phyloP scores from a whole-genome alignment of 2,797 vertebrate genomes.

The Phoebastria nigripes region DNA sequence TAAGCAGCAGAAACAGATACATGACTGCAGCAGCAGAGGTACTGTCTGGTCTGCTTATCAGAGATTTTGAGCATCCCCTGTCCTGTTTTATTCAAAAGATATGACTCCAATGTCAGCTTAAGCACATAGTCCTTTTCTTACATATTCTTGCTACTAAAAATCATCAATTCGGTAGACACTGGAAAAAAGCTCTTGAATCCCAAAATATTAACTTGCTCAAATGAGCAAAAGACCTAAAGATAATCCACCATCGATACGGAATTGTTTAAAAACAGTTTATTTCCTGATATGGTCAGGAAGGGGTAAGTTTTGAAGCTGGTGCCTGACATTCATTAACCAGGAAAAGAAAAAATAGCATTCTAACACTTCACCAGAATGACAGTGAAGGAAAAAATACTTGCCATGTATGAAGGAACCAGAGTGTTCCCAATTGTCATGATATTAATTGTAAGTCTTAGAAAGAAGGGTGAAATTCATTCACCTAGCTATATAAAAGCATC shows the following conservation, averaged over 20 bases:
- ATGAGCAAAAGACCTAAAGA: neutral
- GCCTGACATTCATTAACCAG: neutral
- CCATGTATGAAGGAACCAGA: neutral
- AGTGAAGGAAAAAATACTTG: neutral
- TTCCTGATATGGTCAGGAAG: neutral
- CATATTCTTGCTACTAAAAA: neutral
- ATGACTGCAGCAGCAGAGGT: neutral
- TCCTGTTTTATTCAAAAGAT: neutral
- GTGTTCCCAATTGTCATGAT: neutral
- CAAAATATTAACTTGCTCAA: neutral
- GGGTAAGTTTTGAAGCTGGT: neutral
- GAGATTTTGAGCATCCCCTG: neutral
- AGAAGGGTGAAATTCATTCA: neutral
- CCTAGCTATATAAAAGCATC: neutral
- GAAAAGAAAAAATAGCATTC: neutral
- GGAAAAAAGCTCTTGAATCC: neutral
- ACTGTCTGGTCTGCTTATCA: neutral
- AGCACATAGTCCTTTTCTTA: neutral
- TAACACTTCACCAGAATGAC: neutral
- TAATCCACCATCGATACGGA: accelerated
- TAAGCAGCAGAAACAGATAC: neutral
- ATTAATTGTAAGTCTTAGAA: neutral
- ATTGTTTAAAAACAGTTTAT: neutral
- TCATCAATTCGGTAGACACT: neutral
- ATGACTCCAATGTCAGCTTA: neutral